Evolutionary conservation across 2,113 vertebrate genomes (phyloP), one percentile per base, ranked within the genome.

Genomic region (Phaethornis superciliosus): DNA sequence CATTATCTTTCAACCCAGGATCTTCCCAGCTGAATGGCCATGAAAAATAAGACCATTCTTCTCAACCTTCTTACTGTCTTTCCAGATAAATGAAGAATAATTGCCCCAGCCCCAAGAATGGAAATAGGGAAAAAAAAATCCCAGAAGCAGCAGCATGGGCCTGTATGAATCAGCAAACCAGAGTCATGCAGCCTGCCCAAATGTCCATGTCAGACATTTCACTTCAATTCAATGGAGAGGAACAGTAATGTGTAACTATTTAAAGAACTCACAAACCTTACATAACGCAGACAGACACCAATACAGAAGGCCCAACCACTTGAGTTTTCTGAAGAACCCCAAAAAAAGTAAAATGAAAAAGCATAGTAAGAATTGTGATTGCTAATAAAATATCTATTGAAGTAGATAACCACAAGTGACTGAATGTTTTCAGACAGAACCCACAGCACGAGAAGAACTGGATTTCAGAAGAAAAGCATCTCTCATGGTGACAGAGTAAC

Each of bases 151-250:
- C 30, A 90, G 44, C 52, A 69, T 23, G 52, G 20, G 30, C 63
- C 47, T 60, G 33, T 63, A 83, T 75, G 83, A 96, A 91, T 93
- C 87, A 79, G 74, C 62, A 85, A 87, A 80, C 40, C 60, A 68
- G 42, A 83, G 81, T 79, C 87, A 85, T 23, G 33, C 58, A 85
- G 70, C 42, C 54, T 89, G 70, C 74, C 84, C 75, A 86, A 87
- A 46, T 77, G 74, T 71, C 68, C 77, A 42, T 35, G 65, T 68
- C 69, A 69, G 19, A 64, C 42, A 65, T 76, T 58, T 64, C 58
- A 81, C 40, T 81, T 46, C 23, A 68, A 89, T 47, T 72, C 28
- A 92, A 67, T 58, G 64, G 67, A 80, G 71, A 85, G 65, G 46
- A 93, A 94, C 81, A 81, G 72, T 33, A 74, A 51, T 1, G 16